Base-by-base conservation (phyloP, 2,888 invertebrate species). In the Dexiosoma caninum region DNA sequence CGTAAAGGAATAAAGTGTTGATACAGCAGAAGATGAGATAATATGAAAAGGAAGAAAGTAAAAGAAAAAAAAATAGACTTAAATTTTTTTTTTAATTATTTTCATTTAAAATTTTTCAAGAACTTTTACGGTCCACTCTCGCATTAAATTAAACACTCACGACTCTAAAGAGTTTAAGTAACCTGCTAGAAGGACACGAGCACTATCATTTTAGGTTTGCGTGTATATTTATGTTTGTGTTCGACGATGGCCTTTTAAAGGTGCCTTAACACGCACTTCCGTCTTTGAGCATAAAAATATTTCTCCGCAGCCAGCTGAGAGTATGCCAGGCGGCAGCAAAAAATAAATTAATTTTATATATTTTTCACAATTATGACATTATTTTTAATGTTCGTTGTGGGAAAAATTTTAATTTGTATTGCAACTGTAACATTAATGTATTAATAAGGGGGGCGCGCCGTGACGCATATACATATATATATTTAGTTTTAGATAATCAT, bases 261-360 rank as follows among this genome's bases (percentile, higher is more conserved):
- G 44, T 21, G 14, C 1, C 9, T n/a, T 1, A 35, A 46, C 62
- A 62, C 62, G 62, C 62, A 62, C 46, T 46, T 62, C 62, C 62
- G 46, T 0, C 46, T n/a, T 32, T n/a, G 19, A 12, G 16, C 16
- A 19, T 2, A n/a, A 19, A 16, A 7, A 6, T 32, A 37, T 40
- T 23, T 7, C 2, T 2, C 37, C 23, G 35, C 7, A 37, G n/a
- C 27, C 19, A 32, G 44, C 21, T n/a, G 21, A 62, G 21, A 46
- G 21, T 62, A 32, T n/a, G n/a, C 2, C 19, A 19, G 9, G 2
- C 3, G 27, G n/a, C 4, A 35, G 19, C 2, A n/a, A 62, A 35
- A 27, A 30, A 42, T 3, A 19, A 21, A 16, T 7, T 19, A 44
- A 60, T 1, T 19, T 44, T 46, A 1, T 21, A 37, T 27, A 46